Base-by-base conservation (phyloP, 1,140 invertebrate species). In the Aethina tumida region DNA sequence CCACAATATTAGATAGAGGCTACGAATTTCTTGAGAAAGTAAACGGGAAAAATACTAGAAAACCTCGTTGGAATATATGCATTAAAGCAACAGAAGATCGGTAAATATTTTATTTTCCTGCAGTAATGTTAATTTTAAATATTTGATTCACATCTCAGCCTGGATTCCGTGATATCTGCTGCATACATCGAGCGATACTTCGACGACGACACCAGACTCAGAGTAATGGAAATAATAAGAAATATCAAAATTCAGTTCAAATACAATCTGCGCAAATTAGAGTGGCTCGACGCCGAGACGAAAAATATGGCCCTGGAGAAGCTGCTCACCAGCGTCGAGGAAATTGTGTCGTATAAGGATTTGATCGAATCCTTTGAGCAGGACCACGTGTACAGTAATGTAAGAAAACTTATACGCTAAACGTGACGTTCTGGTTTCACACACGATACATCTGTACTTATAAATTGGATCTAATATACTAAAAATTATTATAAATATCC, bases 331-430 rank as follows among this genome's bases (percentile, higher is more conserved):
- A 90, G 89, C 76, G 65, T 74, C 1, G 72, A 77, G 2, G 79
- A 88, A 53, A 86, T 91, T 50, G 85, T 81, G 1, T 88, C 88
- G 54, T 82, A 84, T 5, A 77, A 80, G 34, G 89, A 91, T 62
- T 73, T 93, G 24, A 56, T 87, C 2, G 71, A 88, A 25, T 46
- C 47, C 5, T 8, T 39, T 24, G 16, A 34, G 13, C 41, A 41
- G 7, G 38, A 35, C 19, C 15, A 22, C 3, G 9, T 24, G 25
- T 50, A 43, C 22, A 7, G 34, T 21, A 27, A 22, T 3, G 47
- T 43, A 26, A 49, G 43, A 31, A 22, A 30, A 12, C 4, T 14
- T 12, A 8, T 24, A n/a, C n/a, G n/a, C n/a, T n/a, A n/a, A n/a
- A n/a, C n/a, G n/a, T n/a, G n/a, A n/a, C n/a, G n/a, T n/a, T n/a